These are phyloP conservation scores for Cetoscarus ocellatus DNA, from an alignment of 2,797 vertebrate species.

Conservation along the genomic window DNA sequence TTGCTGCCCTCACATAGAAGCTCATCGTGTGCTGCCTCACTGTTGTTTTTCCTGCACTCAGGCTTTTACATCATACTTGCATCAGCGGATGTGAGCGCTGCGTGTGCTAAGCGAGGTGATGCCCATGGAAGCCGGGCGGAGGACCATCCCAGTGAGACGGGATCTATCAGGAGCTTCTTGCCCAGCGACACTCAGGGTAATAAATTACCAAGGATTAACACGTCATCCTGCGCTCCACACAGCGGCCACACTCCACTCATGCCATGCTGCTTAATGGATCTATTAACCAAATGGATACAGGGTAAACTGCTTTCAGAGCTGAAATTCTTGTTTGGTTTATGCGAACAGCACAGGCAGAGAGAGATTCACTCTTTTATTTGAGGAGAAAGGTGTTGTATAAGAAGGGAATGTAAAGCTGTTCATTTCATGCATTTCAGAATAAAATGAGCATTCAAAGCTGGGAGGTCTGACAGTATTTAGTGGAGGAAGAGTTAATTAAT, in stretches of 20 bases:
- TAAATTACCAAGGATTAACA: slow-evolving; percentile 86
- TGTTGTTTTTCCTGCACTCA: slow-evolving; percentile 74
- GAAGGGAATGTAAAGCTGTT: slow-evolving; percentile 1
- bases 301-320: slow-evolving; percentile 68
- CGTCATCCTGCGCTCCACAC: slow-evolving; percentile 73
- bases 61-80: slow-evolving; percentile 81
- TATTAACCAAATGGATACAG: slow-evolving; percentile 83
- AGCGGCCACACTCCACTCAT: slow-evolving; percentile 66
- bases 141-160: slow-evolving; percentile 75
- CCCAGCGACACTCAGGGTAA: slow-evolving; percentile 74
- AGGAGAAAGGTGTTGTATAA: slow-evolving; percentile 10
- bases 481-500: not conserved
- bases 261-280: slow-evolving; percentile 82
- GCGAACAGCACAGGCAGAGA: slow-evolving; percentile 11
- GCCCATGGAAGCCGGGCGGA: slow-evolving; percentile 66
- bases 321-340: slow-evolving; percentile 38
- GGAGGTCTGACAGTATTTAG: not conserved
- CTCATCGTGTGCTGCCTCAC: slow-evolving; percentile 54
- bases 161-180: slow-evolving; percentile 75
- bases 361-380: slow-evolving; percentile 13
- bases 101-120: slow-evolving; percentile 57
- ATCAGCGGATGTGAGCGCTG: slow-evolving; percentile 71
- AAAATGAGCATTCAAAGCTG: not conserved
- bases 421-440: not conserved
- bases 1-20: slow-evolving; percentile 61